Percentiles rank a stretch among this genome's conserved stretches.
Evolutionary conservation across 2,888 invertebrate species (phyloP).

Genomic region (Neria commutata): DNA sequence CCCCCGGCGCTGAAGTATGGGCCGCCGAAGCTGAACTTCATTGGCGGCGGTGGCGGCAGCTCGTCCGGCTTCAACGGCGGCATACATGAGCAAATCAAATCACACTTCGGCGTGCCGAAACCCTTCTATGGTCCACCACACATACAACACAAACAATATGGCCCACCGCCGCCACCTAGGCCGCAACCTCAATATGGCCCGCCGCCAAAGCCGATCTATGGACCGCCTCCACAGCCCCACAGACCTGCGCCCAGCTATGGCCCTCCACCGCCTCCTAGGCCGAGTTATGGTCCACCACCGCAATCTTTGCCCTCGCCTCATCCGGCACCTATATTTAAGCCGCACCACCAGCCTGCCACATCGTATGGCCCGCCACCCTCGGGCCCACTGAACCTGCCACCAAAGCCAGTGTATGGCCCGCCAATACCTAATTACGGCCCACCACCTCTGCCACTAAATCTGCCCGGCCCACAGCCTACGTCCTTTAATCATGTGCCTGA

Average conservation of each 20-base stretch:
- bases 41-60: conserved; percentile 54
- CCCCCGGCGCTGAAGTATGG: conserved; percentile 62
- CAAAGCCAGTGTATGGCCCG: conserved; percentile 61
- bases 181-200: conserved; percentile 43
- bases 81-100: conserved; percentile 58
- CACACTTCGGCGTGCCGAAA: conserved; percentile 57
- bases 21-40: conserved; percentile 63
- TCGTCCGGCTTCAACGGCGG: conserved; percentile 31
- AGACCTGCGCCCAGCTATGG: conserved; percentile 34
- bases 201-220: conserved; percentile 37
- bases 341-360: conserved; percentile 44
- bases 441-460: conserved; percentile 50
- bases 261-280: conserved; percentile 34
- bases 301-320: conserved; percentile 55
- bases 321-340: conserved; percentile 47
- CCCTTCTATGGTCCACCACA: conserved; percentile 63
- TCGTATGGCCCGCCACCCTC: conserved; percentile 55
- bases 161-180: conserved; percentile 31
- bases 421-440: conserved; percentile 58
- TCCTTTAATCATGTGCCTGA: conserved; percentile 42
- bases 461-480: conserved; percentile 45
- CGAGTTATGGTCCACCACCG: conserved; percentile 43
- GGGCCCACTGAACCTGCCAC: conserved; percentile 52
- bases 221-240: conserved; percentile 48
- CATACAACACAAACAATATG: conserved; percentile 40